Percentiles rank a stretch among this genome's conserved stretches.
Conservation (phyloP, 2,797 vertebrate species). For the Phrynocephalus guinanensis region DNA sequence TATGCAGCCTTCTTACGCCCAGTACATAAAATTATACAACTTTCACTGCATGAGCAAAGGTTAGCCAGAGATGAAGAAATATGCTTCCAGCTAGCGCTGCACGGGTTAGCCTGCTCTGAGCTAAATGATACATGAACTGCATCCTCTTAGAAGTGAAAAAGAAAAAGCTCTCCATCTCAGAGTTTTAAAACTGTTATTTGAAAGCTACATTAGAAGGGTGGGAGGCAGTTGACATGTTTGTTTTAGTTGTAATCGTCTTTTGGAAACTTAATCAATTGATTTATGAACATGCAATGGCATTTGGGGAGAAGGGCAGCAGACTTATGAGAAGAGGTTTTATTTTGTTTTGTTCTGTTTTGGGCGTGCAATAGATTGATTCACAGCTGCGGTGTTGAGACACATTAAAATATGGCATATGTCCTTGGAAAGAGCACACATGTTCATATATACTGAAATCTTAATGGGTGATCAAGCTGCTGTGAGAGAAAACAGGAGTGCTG, state of each 20-base stretch:
- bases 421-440: neutral
- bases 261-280: constrained; percentile 20
- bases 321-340: neutral
- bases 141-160: constrained; percentile 37
- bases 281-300: constrained; percentile 11
- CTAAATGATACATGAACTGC: constrained; percentile 34
- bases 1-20: constrained; percentile 45
- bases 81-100: constrained; percentile 48
- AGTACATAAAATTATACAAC: constrained; percentile 58
- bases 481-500: neutral
- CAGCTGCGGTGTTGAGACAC: neutral
- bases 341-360: neutral
- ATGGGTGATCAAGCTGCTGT: neutral
- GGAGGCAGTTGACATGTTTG: neutral
- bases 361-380: constrained; percentile 14
- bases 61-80: constrained; percentile 58
- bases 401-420: neutral
- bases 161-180: neutral
- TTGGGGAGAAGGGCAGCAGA: neutral
- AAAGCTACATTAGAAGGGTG: constrained; percentile 30
- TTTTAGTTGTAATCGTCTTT: neutral
- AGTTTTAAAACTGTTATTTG: constrained; percentile 7
- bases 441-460: neutral
- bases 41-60: constrained; percentile 64
- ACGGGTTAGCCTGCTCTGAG: constrained; percentile 40